Evolutionary conservation across 64 coral and sea anemone genomes (phyloP).

Genomic region (Acropora yongei): DNA sequence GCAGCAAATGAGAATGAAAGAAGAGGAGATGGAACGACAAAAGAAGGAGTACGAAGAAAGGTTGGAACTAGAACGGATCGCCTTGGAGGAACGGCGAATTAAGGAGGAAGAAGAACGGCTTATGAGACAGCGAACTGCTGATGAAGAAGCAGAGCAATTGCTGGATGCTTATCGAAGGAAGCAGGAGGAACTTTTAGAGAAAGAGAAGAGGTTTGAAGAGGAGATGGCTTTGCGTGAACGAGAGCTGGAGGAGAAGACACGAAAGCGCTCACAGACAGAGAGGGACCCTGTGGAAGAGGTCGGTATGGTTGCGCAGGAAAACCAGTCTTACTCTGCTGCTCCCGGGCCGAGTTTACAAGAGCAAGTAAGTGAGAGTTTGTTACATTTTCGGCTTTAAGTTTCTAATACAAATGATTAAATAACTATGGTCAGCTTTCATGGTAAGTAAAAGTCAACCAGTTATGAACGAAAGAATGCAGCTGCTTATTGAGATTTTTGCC

Average conservation of each 20-base stretch:
- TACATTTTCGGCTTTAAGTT: neutral
- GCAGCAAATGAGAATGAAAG: conserved; percentile 66
- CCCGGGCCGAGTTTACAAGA: neutral
- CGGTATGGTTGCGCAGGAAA: conserved; percentile 7
- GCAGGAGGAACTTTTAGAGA: conserved; percentile 88
- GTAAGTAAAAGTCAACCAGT: no score
- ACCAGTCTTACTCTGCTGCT: neutral
- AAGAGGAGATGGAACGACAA: conserved; percentile 32
- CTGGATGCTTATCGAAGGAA: conserved; percentile 88
- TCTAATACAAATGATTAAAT: no score
- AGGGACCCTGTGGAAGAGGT: conserved; percentile 41
- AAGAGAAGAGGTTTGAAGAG: conserved; percentile 91
- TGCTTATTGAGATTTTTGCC: no score
- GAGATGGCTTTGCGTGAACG: conserved; percentile 83
- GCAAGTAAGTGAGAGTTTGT: neutral
- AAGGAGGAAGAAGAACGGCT: conserved; percentile 59
- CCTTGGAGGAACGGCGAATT: conserved; percentile 32
- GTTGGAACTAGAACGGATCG: conserved; percentile 24
- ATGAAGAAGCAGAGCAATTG: conserved; percentile 85
- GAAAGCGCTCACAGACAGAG: neutral
- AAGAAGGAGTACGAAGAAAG: conserved; percentile 33
- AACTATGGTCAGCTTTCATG: no score
- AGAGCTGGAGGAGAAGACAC: conserved; percentile 61
- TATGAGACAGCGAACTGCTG: conserved; percentile 59
- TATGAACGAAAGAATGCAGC: no score